Evolutionary conservation across 2,888 invertebrate species (phyloP), one percentile per base, ranked within the genome.

Genomic region (Drosophila cognata): DNA sequence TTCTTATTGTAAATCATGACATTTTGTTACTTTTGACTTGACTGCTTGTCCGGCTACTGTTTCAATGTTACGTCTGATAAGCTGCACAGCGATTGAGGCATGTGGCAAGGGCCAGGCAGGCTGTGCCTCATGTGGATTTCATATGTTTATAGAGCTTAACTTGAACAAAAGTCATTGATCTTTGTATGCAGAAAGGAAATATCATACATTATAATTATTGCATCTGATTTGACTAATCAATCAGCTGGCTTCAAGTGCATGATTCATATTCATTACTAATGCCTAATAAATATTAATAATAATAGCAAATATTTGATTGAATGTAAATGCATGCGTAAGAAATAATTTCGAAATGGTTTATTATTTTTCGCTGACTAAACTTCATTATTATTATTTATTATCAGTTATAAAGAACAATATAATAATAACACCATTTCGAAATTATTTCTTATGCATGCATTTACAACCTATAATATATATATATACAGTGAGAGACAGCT

Each of bases 1-100:
- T 84, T 87, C 88, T 76, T 82, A 87, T 88, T 85, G 89, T 89
- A 87, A 85, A 87, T 85, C 84, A 85, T 89, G 89, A 87, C 89
- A 89, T 85, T 85, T 82, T 82, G 80, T 82, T 89, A 74, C 77
- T 70, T 81, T 78, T 77, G 72, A 68, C 72, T 76, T 53, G 77
- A 64, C 73, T 71, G 71, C 72, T 74, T 86, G 73, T 73, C 71
- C 66, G 74, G 85, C 89, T 85, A 87, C 85, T 74, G 85, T 87
- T 85, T 82, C 70, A 62, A 62, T 61, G 58, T 61, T 69, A 56
- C 63, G 52, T 72, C 5, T 71, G 75, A 78, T 81, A 77, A 81
- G 71, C 77, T 63, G 59, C 58, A 71, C 60, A 13, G 18, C 48
- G 36, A 11, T 46, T 46, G 25, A 4, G 46, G 53, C 46, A 50